phyloP scores from a whole-genome alignment of 2,888 invertebrate species.

The Lithophane ornitopus region DNA sequence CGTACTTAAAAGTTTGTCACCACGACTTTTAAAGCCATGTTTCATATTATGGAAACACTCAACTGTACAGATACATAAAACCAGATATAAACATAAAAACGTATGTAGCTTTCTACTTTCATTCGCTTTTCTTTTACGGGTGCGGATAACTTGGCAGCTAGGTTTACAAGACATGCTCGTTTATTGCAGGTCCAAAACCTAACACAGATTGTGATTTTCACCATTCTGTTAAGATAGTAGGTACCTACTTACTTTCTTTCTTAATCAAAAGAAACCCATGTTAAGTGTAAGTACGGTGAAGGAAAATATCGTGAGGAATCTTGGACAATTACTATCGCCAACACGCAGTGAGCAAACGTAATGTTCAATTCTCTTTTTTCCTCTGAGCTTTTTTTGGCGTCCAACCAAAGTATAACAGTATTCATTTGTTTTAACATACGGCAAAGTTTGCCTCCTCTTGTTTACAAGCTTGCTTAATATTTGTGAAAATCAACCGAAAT shows the following conservation, averaged over 20 bases:
- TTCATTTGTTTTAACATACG: neutral
- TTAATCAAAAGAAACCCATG: too few species aligned
- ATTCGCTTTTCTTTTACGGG: slow-evolving; percentile 24
- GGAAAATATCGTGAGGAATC: neutral
- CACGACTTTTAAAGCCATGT: neutral
- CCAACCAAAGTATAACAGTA: neutral
- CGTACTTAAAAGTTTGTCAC: neutral
- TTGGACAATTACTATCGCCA: neutral
- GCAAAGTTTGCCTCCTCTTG: neutral
- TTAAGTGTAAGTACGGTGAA: too few species aligned
- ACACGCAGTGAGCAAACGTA: neutral
- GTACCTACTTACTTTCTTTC: neutral
- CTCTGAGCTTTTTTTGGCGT: neutral
- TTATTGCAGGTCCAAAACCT: neutral
- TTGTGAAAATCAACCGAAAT: neutral
- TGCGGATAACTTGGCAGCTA: slow-evolving; percentile 4
- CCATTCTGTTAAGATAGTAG: too few species aligned
- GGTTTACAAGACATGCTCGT: neutral
- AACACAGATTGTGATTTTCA: neutral
- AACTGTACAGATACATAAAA: slow-evolving; percentile 31
- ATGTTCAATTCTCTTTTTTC: neutral
- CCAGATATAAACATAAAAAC: slow-evolving; percentile 24
- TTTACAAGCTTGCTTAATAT: neutral
- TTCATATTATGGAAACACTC: slow-evolving; percentile 27
- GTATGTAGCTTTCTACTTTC: slow-evolving; percentile 51